Evolutionary conservation across 2,113 vertebrate species (phyloP).

Genomic region (Erythrolamprus reginae): DNA sequence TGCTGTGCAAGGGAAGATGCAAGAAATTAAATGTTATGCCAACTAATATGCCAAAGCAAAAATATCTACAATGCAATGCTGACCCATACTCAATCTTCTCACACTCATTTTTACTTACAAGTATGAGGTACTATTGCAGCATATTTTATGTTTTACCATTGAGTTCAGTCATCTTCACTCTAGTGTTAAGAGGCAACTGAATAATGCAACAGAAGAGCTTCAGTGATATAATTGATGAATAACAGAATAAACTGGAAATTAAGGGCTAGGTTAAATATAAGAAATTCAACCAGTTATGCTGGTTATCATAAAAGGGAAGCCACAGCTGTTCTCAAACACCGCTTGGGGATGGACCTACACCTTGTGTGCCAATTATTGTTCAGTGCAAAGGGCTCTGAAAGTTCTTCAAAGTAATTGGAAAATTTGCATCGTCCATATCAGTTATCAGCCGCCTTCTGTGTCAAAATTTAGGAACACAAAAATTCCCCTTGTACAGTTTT

Average conservation of each 20-base stretch:
- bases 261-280: not conserved
- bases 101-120: not conserved
- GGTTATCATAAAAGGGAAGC: not conserved
- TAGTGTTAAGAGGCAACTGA: not conserved
- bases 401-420: not conserved
- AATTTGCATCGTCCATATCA: not conserved
- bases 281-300: not conserved
- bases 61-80: not conserved
- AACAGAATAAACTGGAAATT: not conserved
- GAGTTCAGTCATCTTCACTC: not conserved
- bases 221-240: not conserved
- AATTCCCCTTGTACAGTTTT: not conserved
- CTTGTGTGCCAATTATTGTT: not conserved
- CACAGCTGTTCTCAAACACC: not conserved
- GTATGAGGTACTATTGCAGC: not conserved
- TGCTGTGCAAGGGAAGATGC: not conserved
- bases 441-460: not conserved
- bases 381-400: not conserved
- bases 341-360: not conserved
- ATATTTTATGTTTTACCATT: not conserved
- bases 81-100: not conserved
- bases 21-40: not conserved
- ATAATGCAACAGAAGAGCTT: not conserved
- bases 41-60: not conserved
- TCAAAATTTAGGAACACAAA: not conserved